phyloP scores from a whole-genome alignment of 2,888 invertebrate genomes.

The Lumbricus terrestris region DNA sequence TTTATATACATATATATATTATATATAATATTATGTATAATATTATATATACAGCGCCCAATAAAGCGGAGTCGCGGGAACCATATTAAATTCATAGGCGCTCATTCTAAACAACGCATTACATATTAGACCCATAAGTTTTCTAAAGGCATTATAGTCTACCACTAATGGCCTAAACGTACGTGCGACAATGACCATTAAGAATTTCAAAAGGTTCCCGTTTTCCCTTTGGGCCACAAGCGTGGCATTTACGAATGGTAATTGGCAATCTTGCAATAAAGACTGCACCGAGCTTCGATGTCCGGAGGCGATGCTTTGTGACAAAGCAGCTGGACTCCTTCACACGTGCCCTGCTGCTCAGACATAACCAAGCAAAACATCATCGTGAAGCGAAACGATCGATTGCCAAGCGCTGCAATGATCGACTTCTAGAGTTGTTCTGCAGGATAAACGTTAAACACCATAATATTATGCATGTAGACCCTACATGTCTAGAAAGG shows the following conservation, averaged over 20 bases:
- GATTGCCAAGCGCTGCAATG: neutral
- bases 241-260: no score
- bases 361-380: neutral
- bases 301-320: neutral
- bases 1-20: no score
- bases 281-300: neutral
- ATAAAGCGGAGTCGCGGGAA: no score
- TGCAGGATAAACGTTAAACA: no score
- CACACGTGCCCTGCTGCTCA: neutral
- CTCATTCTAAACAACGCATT: neutral
- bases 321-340: neutral
- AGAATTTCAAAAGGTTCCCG: neutral
- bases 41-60: no score
- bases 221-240: neutral
- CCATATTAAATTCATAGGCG: no score
- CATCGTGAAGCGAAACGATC: neutral
- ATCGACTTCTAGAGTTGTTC: neutral
- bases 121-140: neutral
- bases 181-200: neutral
- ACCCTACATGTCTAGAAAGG: no score
- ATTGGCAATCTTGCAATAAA: slow-evolving; percentile 3
- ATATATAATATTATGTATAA: no score
- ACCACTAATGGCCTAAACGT: no score
- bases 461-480: no score
- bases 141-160: no score